Base-by-base conservation (phyloP, 2,797 vertebrate genomes). In the Rhinichthys osculus region DNA sequence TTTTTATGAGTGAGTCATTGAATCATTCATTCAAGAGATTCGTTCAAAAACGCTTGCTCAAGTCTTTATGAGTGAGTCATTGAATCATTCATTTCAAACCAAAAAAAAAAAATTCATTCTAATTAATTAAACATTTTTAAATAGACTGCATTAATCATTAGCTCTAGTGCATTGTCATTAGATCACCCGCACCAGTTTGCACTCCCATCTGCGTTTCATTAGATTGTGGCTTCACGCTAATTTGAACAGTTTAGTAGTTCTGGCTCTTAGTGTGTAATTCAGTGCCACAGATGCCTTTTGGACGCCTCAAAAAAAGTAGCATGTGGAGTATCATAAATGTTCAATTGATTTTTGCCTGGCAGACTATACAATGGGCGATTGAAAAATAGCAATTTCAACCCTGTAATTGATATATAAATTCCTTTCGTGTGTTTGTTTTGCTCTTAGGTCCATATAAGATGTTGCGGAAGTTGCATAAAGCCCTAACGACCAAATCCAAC, bases 391-490 rank as follows among this genome's bases (percentile, higher is more conserved):
- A 8, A 8, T 33, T 33, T 66, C 6, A 66, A 33, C 64, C 64
- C 64, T 66, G 64, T 17, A 17, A 17, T 8, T 47, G n/a, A 17
- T 16, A 5, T 21, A 44, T 17, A 33, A 64, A 23, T 11, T 19
- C 0, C 7, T 16, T 33, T 47, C 0, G 14, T 44, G 35, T 44
- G n/a, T 73, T 59, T 7, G 72, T 82, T 21, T 38, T 85, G 74
- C 72, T 84, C 89, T 70, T 91, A 99, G 98, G 97, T 85, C 97
- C 96, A 64, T 97, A 97, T 90, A 98, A 96, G 93, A 96, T 97
- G 87, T 89, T 99, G 89, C 98, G 92, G 94, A 98, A 96, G 91
- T 95, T 98, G 91, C 98, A 99, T 93, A 99, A 96, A 93, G 92
- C 93, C 69, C 92, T 99, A 89, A 96, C 96, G 10, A 95, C 96